Evolutionary conservation across 2,888 invertebrate genomes (phyloP).

Genomic region (Aspidapion aeneum): DNA sequence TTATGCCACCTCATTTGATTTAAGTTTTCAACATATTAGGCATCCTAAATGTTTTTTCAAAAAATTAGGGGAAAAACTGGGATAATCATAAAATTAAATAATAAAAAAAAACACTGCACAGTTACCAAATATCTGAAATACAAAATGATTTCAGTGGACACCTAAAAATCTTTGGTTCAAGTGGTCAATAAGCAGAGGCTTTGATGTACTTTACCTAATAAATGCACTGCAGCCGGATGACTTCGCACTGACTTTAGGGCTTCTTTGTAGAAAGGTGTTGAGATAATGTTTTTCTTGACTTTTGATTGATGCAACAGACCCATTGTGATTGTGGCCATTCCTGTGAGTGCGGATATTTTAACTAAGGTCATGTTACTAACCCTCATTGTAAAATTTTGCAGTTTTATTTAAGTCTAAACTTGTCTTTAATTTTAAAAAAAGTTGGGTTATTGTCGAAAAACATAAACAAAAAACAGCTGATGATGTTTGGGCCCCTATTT

Average conservation of each 20-base stretch:
- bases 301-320: conserved; percentile 53
- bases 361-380: conserved; percentile 52
- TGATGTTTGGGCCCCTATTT: conserved; percentile 24
- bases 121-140: too few species aligned
- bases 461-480: conserved; percentile 19
- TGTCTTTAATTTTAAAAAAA: too few species aligned
- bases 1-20: too few species aligned
- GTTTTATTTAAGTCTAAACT: too few species aligned
- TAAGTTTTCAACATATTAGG: too few species aligned
- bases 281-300: conserved; percentile 54
- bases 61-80: too few species aligned
- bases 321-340: conserved; percentile 54
- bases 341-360: conserved; percentile 63
- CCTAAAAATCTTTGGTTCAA: too few species aligned
- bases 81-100: too few species aligned
- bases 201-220: conserved; percentile 51
- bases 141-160: too few species aligned
- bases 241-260: conserved; percentile 57
- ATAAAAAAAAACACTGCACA: too few species aligned
- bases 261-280: conserved; percentile 59
- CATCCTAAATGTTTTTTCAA: too few species aligned
- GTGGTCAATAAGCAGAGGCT: too few species aligned
- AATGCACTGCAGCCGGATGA: conserved; percentile 58
- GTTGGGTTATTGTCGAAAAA: neutral
- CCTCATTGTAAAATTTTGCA: conserved; percentile 12